Base-by-base conservation (phyloP, 2,888 invertebrate genomes). In the Gnatocerus cornutus region DNA sequence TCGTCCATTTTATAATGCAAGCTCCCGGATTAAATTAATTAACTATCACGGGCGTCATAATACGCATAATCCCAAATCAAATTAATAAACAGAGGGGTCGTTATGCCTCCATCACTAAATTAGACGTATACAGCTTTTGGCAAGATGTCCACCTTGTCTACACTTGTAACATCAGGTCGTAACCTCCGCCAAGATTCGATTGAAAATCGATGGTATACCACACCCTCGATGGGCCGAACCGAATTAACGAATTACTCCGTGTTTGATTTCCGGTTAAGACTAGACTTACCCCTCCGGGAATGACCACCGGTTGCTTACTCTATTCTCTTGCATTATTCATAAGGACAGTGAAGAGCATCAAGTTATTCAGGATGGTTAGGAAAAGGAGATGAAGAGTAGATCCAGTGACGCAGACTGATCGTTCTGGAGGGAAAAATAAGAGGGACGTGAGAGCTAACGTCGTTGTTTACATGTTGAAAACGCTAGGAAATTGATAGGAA, bases 401-500 rank as follows among this genome's bases (percentile, higher is more conserved):
- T 59, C 59, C 41, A 52, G 16, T 67, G 66, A 67, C 66, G 66
- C 59, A 67, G 66, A 67, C 66, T 67, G 66, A 67, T 67, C 66
- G 66, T 59, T 21, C 59, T 59, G 37, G 59, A 59, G 66, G 66
- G 66, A 67, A 67, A 67, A 67, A 67, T 67, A 65, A 65, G 64
- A 50, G 39, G 43, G 37, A 14, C 50, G 16, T 14, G 39, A 62
- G 50, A 13, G 52, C 52, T 55, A 53, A 62, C 52, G 67, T 55
- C 63, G 71, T 71, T 71, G 71, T 71, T 71, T 71, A 71, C 71
- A 71, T 71, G 71, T 53, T 71, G 46, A 70, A 66, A 70, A 70
- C 62, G 66, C 66, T 46, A 48, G 62, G 67, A 71, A 71, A 71
- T 71, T 71, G 67, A 71, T 71, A 71, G 71, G 56, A 56, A 71